Conservation (phyloP, 2,113 vertebrate genomes). For the Abramis brama region DNA sequence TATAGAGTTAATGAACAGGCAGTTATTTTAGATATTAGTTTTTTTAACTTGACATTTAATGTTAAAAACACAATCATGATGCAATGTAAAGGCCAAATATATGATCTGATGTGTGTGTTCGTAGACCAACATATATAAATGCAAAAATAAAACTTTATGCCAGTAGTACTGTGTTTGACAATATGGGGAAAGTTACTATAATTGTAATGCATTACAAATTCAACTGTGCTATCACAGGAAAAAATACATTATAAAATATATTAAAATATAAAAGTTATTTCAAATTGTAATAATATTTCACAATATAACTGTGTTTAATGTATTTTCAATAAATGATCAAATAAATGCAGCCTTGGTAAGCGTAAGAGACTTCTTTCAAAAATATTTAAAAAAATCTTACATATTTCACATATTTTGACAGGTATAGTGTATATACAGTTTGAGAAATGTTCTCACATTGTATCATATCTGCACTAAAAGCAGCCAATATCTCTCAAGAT, state of each 20-base stretch:
- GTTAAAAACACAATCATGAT: no score
- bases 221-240: not conserved
- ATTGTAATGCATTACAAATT: not conserved
- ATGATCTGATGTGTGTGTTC: not conserved
- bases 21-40: no score
- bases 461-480: constrained; percentile 6
- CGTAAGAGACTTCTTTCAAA: not conserved
- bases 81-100: not conserved
- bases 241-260: not conserved
- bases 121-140: no score
- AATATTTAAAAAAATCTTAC: not conserved
- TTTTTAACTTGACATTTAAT: no score
- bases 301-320: not conserved
- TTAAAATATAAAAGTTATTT: not conserved
- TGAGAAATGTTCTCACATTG: not conserved
- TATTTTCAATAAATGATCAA: not conserved
- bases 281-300: not conserved
- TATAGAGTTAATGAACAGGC: no score
- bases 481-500: not conserved
- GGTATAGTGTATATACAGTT: not conserved
- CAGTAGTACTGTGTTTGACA: no score
- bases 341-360: not conserved
- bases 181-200: no score
- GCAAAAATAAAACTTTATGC: no score
- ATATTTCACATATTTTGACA: not conserved